These are phyloP conservation scores for Rachycentron canadum DNA, from an alignment of 2,797 vertebrate genomes.

Conservation along the genomic window DNA sequence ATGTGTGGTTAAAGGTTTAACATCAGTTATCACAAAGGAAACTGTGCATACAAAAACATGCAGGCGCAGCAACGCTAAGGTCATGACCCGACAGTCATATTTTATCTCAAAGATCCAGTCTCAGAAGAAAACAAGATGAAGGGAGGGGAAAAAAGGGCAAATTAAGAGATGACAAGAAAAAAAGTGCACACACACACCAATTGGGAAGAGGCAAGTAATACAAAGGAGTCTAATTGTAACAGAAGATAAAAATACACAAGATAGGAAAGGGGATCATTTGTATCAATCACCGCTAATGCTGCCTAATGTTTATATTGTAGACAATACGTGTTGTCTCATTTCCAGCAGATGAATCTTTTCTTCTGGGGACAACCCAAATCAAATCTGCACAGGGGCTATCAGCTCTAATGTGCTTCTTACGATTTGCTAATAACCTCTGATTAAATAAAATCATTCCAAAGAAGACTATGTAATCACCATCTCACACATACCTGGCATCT, in stretches of 20 bases:
- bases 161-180: background rate
- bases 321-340: conserved; percentile 49
- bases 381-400: conserved; percentile 48
- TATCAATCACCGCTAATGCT: conserved; percentile 63
- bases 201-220: background rate
- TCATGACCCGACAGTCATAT: conserved; percentile 1
- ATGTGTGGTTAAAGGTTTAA: conserved; percentile 44
- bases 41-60: background rate
- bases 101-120: conserved; percentile 17
- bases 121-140: background rate
- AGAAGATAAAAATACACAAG: conserved; percentile 33
- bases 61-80: conserved; percentile 22
- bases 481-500: conserved; percentile 21
- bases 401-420: conserved; percentile 57
- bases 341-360: conserved; percentile 51
- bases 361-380: conserved; percentile 60
- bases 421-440: conserved; percentile 68
- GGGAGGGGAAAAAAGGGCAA: background rate
- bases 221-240: conserved; percentile 22
- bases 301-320: conserved; percentile 64
- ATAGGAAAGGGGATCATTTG: conserved; percentile 33
- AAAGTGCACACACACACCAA: background rate
- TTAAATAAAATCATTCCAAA: conserved; percentile 61
- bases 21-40: conserved; percentile 34
- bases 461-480: conserved; percentile 38